These are phyloP conservation scores for Ditula angustiorana DNA, from an alignment of 2,888 invertebrate species.

Conservation along the genomic window DNA sequence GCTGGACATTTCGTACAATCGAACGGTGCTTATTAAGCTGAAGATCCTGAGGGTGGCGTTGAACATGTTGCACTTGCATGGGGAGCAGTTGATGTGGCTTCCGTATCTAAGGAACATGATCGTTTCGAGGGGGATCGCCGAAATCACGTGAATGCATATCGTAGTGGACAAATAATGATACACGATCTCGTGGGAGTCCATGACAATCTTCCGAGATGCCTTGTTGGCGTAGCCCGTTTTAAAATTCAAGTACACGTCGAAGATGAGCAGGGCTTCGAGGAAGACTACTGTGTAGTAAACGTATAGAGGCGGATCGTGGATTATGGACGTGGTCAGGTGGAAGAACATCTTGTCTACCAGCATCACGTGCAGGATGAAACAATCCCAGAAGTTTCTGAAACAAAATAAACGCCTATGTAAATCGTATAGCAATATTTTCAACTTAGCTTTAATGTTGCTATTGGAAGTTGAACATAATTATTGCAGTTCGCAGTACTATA, in stretches of 20 bases:
- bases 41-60: constrained; percentile 45
- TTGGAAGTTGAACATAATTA: not conserved
- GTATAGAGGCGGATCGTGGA: constrained; percentile 32
- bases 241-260: constrained; percentile 49
- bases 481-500: too few relatives aligned
- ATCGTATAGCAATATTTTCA: not conserved
- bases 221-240: constrained; percentile 50
- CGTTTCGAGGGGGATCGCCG: constrained; percentile 51
- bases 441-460: not conserved
- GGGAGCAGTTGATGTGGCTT: constrained; percentile 40
- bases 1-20: constrained; percentile 49
- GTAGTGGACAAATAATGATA: constrained; percentile 51
- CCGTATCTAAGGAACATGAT: constrained; percentile 52
- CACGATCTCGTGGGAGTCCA: constrained; percentile 44
- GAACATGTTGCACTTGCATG: constrained; percentile 49
- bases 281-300: constrained; percentile 44
- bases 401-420: constrained; percentile 1
- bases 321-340: constrained; percentile 47
- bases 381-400: constrained; percentile 54
- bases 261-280: constrained; percentile 46
- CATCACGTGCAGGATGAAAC: constrained; percentile 43
- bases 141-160: constrained; percentile 50
- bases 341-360: constrained; percentile 45
- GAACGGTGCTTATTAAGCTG: constrained; percentile 43
- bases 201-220: constrained; percentile 43